Base-by-base conservation (phyloP, 92 coral and sea anemone species). In the Phenganax stokvisi region DNA sequence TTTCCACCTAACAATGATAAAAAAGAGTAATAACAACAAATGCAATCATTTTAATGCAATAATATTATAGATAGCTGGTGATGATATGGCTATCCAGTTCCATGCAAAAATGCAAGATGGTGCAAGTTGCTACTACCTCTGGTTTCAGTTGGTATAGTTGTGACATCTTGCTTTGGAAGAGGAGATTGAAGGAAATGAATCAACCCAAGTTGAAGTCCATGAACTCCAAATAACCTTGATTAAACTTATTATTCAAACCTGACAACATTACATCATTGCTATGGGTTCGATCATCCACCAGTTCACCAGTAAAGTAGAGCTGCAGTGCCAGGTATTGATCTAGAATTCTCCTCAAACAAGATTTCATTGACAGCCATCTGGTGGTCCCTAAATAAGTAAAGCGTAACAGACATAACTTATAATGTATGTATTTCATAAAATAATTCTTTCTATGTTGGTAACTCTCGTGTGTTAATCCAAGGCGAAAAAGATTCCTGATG, bases 211-310 rank as follows among this genome's bases (percentile, higher is more conserved):
- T 61, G 67, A 61, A 61, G 67, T 61, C 67, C 15, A 7, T 61
- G 67, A 61, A 61, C 15, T 12, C 47, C 71, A 66, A 66, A 66
- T 66, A 66, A 66, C 51, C 71, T 66, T 16, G 47, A 66, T 0
- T 25, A 30, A 66, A 30, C 71, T 66, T 66, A 66, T 66, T 66
- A 66, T 66, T 66, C 51, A 66, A 66, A 12, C 8, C 51, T 66
- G 71, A 11, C 9, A 66, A 51, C 25, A 66, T 66, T 30, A 51
- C 47, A 66, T 66, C 71, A 13, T 66, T 66, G 71, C 51, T 66
- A 66, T 66, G 71, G 71, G 71, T 66, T 66, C 51, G 47, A 15
- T 66, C 71, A 66, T 66, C 15, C 71, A 66, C 71, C 8, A 66
- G 51, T 30, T 25, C 71, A 66, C 51, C 71, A 66, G 71, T 66